Percentiles rank a stretch among this genome's conserved stretches.
These are phyloP conservation scores for Micropoecilia bifurca DNA, from an alignment of 2,797 vertebrate species.

Conservation along the genomic window DNA sequence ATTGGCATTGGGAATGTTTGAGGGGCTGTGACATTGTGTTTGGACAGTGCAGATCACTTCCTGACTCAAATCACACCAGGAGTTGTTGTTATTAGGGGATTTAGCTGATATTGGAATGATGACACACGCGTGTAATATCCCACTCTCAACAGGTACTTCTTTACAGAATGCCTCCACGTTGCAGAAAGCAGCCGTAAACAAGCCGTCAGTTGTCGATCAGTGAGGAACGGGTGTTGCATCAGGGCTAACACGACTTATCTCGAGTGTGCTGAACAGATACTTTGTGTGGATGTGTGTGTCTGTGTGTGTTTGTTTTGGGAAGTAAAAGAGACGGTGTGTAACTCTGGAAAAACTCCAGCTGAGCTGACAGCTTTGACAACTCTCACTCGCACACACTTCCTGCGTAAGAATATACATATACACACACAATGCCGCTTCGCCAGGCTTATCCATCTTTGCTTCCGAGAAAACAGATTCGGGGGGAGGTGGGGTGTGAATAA, in stretches of 20 bases:
- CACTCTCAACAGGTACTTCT: constrained; percentile 46
- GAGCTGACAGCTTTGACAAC: constrained; percentile 75
- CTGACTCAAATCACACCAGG: constrained; percentile 49
- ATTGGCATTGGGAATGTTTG: constrained; percentile 68
- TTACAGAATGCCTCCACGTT: constrained; percentile 3
- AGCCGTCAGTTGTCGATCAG: constrained; percentile 36
- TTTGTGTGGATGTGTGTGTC: constrained; percentile 29
- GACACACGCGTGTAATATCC: constrained; percentile 62
- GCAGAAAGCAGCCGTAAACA: constrained; percentile 40
- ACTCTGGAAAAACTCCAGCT: constrained; percentile 63
- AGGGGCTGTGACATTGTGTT: constrained; percentile 70
- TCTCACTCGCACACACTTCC: constrained; percentile 40
- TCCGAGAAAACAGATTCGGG: constrained; percentile 62
- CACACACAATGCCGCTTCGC: constrained; percentile 37
- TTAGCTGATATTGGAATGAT: constrained; percentile 53
- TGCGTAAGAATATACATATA: constrained; percentile 17
- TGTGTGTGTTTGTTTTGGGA: constrained; percentile 55
- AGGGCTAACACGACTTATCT: constrained; percentile 7
- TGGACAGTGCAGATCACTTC: constrained; percentile 71
- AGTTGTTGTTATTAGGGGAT: constrained; percentile 63
- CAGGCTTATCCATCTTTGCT: constrained; percentile 66
- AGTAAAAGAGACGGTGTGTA: neutral
- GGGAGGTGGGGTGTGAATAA: constrained; percentile 7
- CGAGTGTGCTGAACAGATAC: constrained; percentile 58
- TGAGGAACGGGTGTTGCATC: constrained; percentile 39